A percentile compares a stretch with the other conserved stretches of the same genome.
phyloP scores from a whole-genome alignment of 2,888 invertebrate genomes.

The Diogma glabrata region DNA sequence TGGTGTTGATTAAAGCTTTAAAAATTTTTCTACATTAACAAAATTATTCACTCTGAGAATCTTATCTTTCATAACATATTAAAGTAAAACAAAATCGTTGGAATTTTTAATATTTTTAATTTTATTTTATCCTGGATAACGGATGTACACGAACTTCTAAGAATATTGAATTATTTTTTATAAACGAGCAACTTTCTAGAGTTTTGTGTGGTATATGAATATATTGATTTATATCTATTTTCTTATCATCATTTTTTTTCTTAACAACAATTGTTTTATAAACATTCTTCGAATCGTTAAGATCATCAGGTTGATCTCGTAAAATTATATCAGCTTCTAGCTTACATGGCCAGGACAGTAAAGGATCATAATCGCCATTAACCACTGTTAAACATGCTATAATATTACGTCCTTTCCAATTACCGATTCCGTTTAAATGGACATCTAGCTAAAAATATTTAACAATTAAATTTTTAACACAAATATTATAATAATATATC shows the following conservation, averaged over 20 bases:
- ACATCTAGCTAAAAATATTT: constrained; percentile 47
- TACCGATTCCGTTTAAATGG: constrained; percentile 60
- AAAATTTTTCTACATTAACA: no score
- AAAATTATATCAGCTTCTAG: constrained; percentile 52
- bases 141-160: constrained; percentile 32
- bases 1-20: no score
- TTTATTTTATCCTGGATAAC: no score
- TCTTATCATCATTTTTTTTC: constrained; percentile 35
- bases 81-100: no score
- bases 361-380: constrained; percentile 56
- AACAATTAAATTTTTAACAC: no score
- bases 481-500: constrained; percentile 19
- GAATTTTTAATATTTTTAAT: no score
- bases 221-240: constrained; percentile 29
- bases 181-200: constrained; percentile 28
- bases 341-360: constrained; percentile 62
- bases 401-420: constrained; percentile 62
- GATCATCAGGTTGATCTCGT: constrained; percentile 46
- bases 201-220: constrained; percentile 35
- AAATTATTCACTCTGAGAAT: no score
- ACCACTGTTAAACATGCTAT: constrained; percentile 57
- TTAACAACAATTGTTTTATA: constrained; percentile 49
- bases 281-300: constrained; percentile 47
- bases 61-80: no score
- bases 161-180: constrained; percentile 32